Percentiles rank a stretch among this genome's conserved stretches.
Evolutionary conservation across 2,113 vertebrate genomes (phyloP).

Genomic region (Corynorhinus townsendii): DNA sequence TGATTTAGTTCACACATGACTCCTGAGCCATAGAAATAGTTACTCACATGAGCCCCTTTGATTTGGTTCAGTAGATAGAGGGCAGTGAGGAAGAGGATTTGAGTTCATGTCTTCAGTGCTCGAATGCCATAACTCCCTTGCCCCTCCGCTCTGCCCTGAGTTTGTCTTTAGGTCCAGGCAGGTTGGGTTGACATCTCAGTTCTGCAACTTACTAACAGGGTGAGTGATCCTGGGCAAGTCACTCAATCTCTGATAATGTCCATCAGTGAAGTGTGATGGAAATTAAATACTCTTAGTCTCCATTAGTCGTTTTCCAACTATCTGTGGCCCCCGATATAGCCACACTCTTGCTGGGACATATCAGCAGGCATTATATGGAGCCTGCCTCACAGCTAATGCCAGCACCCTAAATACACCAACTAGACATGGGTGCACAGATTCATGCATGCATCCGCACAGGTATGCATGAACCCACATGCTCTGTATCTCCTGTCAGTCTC

Average conservation of each 20-base stretch:
- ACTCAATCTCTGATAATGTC: not conserved
- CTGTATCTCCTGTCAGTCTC: not conserved
- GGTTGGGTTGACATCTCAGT: not conserved
- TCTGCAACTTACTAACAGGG: not conserved
- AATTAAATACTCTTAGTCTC: not conserved
- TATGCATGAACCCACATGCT: not conserved
- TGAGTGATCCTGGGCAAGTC: not conserved
- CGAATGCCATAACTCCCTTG: not conserved
- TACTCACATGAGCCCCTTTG: not conserved
- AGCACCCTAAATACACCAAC: not conserved
- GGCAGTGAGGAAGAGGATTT: not conserved
- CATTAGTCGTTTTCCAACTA: not conserved
- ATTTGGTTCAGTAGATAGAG: not conserved
- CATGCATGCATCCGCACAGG: rapidly evolving
- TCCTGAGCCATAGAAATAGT: not conserved
- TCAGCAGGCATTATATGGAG: not conserved
- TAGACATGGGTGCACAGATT: rapidly evolving
- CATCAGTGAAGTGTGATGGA: not conserved
- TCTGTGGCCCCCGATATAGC: not conserved
- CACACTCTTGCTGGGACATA: not conserved
- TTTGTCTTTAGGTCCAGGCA: not conserved
- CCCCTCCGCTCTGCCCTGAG: not conserved
- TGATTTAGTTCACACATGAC: not conserved
- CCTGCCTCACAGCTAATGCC: not conserved
- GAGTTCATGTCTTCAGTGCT: not conserved